Evolutionary conservation across 1,140 invertebrate species (phyloP), one percentile per base, ranked within the genome.

Genomic region (Zaprionus kolodkinae): DNA sequence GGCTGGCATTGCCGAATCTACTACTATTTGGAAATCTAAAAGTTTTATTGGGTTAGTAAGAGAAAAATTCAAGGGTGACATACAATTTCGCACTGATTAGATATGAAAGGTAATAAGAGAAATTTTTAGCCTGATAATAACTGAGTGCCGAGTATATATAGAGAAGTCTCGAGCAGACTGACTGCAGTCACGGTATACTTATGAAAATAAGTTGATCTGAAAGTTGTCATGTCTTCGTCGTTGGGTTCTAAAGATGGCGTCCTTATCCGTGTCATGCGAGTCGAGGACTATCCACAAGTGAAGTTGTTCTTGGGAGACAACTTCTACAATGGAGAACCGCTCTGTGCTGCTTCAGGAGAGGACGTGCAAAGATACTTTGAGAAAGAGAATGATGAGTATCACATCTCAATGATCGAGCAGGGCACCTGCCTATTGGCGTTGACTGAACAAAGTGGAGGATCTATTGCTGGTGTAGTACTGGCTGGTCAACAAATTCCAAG

Each of bases 391-490:
- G 63, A 80, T 40, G 65, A 70, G 21, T 74, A 63, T 15, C 62
- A 74, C 11, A 38, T 71, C 12, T 67, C 68, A 0, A 63, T 82
- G 75, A 72, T 82, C 15, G 13, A 59, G 17, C 67, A 65, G 27
- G 71, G 68, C 35, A 78, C 75, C 13, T 78, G 70, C 10, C 27
- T 82, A 0, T n/a, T 82, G 59, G 80, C 80, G 1, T 9, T 68
- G 0, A 59, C 78, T 6, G 73, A 70, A 2, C 43, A 55, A 2
- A 21, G 60, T 12, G 52, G 10, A 0, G 72, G 59, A 15, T 62
- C 55, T 10, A 67, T 82, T 43, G 78, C 80, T 9, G 80, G 80
- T 1, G 7, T 78, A 2, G 81, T 81, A 0, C 40, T 78, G 15
- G 74, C 75, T 0, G 78, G 75, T 11, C 40, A 11, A 3, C 72